Percentiles rank a stretch among this genome's conserved stretches.
Conservation (phyloP, 92 coral and sea anemone genomes). For the Anthopleura xanthogrammica region DNA sequence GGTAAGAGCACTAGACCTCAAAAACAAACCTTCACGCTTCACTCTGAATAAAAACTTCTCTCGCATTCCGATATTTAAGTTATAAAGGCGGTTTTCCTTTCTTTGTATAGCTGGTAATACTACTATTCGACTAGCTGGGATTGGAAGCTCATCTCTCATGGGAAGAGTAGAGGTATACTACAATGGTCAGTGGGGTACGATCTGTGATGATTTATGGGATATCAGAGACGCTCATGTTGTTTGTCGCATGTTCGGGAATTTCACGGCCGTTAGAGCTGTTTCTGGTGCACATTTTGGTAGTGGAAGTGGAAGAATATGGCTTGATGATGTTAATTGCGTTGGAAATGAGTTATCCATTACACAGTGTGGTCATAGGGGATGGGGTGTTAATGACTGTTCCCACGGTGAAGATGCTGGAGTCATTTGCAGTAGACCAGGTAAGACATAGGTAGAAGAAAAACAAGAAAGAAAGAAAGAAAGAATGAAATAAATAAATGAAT, state of each 20-base stretch:
- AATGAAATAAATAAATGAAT: no score
- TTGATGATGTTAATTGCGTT: constrained; percentile 51
- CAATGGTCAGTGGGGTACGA: constrained; percentile 58
- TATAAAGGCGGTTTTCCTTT: no score
- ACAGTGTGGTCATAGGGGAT: constrained; percentile 27
- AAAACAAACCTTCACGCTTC: no score
- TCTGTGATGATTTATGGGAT: constrained; percentile 52
- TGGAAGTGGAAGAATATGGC: constrained; percentile 33
- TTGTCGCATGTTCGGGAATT: constrained; percentile 54
- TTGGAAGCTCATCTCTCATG: neutral
- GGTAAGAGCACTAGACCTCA: no score
- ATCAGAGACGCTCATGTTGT: constrained; percentile 43
- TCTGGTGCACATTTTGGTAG: constrained; percentile 1
- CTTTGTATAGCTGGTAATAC: no score
- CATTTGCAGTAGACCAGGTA: neutral
- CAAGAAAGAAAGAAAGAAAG: neutral
- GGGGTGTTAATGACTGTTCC: constrained; percentile 53
- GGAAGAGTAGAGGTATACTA: constrained; percentile 56
- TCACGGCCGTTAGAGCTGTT: constrained; percentile 2
- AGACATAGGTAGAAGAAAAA: neutral
- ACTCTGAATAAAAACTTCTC: no score
- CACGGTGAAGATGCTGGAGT: constrained; percentile 18
- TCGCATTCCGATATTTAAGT: no score
- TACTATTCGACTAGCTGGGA: constrained; percentile 33
- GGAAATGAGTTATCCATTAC: constrained; percentile 41